phyloP scores from a whole-genome alignment of 2,888 invertebrate genomes.

The Eristalis tenax region DNA sequence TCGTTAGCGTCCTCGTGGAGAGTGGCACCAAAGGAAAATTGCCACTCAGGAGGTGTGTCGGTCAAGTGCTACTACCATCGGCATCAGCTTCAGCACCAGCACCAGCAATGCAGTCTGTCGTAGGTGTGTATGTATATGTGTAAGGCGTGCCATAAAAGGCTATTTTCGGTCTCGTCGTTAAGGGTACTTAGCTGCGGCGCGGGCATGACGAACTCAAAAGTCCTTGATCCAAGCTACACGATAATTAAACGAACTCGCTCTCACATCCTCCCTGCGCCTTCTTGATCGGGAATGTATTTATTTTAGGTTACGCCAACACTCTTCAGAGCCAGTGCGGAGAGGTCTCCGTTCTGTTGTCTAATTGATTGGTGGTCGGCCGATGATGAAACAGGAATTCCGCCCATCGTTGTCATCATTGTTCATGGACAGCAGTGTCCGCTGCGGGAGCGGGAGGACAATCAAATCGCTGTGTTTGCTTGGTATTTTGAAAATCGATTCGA shows the following conservation, averaged over 20 bases:
- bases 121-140: background rate
- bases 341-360: slow-evolving; percentile 42
- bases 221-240: slow-evolving; percentile 44
- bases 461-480: slow-evolving; percentile 52
- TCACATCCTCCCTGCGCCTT: slow-evolving; percentile 26
- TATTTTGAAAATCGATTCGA: slow-evolving; percentile 57
- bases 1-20: background rate
- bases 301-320: slow-evolving; percentile 38
- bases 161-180: slow-evolving; percentile 41
- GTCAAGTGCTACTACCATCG: slow-evolving; percentile 35
- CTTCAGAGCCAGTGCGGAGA: slow-evolving; percentile 27
- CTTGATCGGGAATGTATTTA: slow-evolving; percentile 54
- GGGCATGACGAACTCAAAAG: slow-evolving; percentile 22
- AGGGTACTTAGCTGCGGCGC: slow-evolving; percentile 35
- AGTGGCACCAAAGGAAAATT: slow-evolving; percentile 40
- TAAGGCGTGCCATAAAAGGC: slow-evolving; percentile 42
- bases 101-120: background rate
- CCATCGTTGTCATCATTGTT: slow-evolving; percentile 24
- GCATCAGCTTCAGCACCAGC: background rate
- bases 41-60: slow-evolving; percentile 62
- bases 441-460: slow-evolving; percentile 32
- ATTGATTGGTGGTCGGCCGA: slow-evolving; percentile 56
- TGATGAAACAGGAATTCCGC: slow-evolving; percentile 27
- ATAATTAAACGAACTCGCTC: slow-evolving; percentile 57
- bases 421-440: slow-evolving; percentile 8